These are phyloP conservation scores for Aporrectodea caliginosa DNA, from an alignment of 1,140 invertebrate species.

Conservation along the genomic window DNA sequence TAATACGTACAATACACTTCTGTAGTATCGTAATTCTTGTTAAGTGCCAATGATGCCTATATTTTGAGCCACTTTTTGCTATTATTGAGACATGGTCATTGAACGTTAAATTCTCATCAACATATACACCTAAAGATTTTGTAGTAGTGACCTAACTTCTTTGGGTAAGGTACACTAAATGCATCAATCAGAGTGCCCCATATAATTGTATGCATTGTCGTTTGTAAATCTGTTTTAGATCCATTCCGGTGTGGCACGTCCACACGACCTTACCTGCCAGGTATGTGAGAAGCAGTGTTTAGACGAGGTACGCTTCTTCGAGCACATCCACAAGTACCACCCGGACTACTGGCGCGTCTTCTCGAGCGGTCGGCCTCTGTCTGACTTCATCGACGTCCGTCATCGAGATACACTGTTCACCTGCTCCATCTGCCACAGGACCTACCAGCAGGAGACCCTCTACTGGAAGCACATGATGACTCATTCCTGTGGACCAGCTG, in stretches of 20 bases:
- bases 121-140: no score
- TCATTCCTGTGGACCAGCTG: not conserved
- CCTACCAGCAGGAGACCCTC: conserved; percentile 24
- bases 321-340: conserved; percentile 30
- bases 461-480: conserved; percentile 26
- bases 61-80: no score
- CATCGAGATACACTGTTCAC: conserved; percentile 15
- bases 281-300: conserved; percentile 29
- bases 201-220: no score
- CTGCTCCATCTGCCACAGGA: conserved; percentile 27
- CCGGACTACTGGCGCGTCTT: conserved; percentile 31
- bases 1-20: no score
- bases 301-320: conserved; percentile 22
- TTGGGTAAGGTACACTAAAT: no score
- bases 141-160: no score
- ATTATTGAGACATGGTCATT: no score
- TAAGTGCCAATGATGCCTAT: no score
- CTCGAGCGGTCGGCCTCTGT: conserved; percentile 26
- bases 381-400: conserved; percentile 25
- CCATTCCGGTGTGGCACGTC: conserved; percentile 19
- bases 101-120: no score
- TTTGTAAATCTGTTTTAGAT: no score
- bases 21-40: no score
- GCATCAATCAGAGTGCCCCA: no score
- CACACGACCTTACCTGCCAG: conserved; percentile 25